Base-by-base conservation (phyloP, 2,888 invertebrate species). In the Napeogenes sylphis region DNA sequence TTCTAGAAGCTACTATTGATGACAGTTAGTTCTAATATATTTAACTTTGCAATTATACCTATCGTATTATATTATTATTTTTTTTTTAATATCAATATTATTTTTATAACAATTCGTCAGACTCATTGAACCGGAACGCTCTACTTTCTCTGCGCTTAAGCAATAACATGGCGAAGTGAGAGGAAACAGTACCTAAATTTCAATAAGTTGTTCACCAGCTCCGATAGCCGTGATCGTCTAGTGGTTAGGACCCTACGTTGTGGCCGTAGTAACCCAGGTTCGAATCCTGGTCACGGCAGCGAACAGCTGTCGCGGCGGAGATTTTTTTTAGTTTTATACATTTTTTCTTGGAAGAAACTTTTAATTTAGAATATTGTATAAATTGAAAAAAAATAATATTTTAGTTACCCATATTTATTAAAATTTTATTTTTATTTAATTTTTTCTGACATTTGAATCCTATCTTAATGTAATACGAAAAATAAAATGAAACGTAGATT, bases 191-290 rank as follows among this genome's bases (percentile, higher is more conserved):
- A 47, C 21, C 13, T 3, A 2, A 1, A 47, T 47, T 47, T 47
- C 14, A 4, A 3, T 3, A 14, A 47, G 6, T 21, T n/a, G 21
- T 47, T 53, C 59, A 69, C 58, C 61, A 55, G 68, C 71, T 70
- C 71, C 71, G 64, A 66, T 38, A 73, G 73, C 72, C 73, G 74
- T 92, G 92, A 93, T 93, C 92, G 93, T 93, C 92, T 93, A 93
- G 93, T 93, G 93, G 93, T 93, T 93, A 93, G 93, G 92, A 93
- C 93, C 92, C 92, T 92, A 92, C 93, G 93, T 93, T 93, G 93
- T 93, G 93, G 93, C 93, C 93, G 93, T 93, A 92, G 93, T 92
- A 93, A 93, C 93, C 93, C 93, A 93, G 93, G 93, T 93, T 93
- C 93, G 93, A 93, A 93, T 93, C 93, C 93, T 86, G 86, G 85